Conservation (phyloP, 2,797 vertebrate species). For the Rachycentron canadum region DNA sequence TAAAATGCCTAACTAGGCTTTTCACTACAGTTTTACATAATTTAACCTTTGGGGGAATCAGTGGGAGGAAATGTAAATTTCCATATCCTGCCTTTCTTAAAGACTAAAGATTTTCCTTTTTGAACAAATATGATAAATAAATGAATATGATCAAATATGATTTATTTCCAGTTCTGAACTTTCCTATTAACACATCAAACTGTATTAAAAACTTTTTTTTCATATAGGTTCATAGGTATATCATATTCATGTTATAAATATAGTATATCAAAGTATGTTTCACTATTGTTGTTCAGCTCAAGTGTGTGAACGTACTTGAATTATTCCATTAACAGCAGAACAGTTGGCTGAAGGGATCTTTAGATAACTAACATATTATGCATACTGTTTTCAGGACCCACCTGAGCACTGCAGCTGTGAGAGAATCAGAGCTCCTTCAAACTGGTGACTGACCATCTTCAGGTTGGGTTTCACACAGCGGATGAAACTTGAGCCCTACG, state of each 20-base stretch:
- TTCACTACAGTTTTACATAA: neutral
- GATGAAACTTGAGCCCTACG: slow-evolving; percentile 98
- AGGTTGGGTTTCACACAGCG: slow-evolving; percentile 99
- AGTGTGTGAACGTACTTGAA: neutral
- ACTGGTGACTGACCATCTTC: slow-evolving; percentile 98
- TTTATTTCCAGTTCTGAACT: neutral
- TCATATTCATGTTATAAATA: neutral
- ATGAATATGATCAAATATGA: no score
- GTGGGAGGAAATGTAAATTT: slow-evolving; percentile 5
- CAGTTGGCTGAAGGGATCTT: neutral
- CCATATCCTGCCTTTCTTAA: neutral
- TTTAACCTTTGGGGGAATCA: neutral
- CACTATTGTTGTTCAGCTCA: neutral
- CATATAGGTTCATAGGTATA: neutral
- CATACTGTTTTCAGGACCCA: slow-evolving; percentile 66
- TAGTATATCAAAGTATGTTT: neutral
- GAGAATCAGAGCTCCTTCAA: slow-evolving; percentile 97
- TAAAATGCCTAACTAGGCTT: neutral
- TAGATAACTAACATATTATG: neutral
- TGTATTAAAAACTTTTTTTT: neutral
- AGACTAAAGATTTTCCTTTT: neutral
- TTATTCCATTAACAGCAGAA: neutral
- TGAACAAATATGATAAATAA: neutral
- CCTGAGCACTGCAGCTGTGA: slow-evolving; percentile 99
- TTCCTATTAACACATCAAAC: neutral